phyloP scores from a whole-genome alignment of 2,113 vertebrate species.

The Peromyscus californicus region DNA sequence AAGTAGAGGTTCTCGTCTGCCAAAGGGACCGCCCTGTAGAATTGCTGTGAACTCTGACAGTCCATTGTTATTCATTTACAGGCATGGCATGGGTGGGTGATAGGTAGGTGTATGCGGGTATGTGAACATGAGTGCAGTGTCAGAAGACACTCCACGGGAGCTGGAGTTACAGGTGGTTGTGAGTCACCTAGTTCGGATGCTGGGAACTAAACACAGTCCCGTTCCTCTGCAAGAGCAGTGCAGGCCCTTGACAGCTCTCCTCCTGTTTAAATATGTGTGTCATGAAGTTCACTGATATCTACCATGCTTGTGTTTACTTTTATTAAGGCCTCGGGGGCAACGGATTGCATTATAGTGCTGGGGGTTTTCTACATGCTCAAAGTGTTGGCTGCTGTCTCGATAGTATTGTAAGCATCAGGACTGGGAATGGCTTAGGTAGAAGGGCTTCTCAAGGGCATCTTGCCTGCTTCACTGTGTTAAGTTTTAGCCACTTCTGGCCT shows the following conservation, averaged over 20 bases:
- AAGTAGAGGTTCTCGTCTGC: not conserved
- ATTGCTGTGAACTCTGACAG: not conserved
- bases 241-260: too few relatives aligned
- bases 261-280: constrained; percentile 6
- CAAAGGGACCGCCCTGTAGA: not conserved
- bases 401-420: not conserved
- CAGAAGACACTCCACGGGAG: too few relatives aligned
- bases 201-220: too few relatives aligned
- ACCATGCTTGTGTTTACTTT: not conserved
- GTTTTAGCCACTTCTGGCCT: not conserved
- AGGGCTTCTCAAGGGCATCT: not conserved
- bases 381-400: not conserved
- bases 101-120: fast-evolving
- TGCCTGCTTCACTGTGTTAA: not conserved
- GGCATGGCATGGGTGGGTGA: not conserved
- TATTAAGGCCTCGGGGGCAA: not conserved
- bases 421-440: not conserved
- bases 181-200: not conserved
- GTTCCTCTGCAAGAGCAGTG: not conserved
- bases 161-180: not conserved
- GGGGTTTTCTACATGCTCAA: not conserved
- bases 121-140: not conserved
- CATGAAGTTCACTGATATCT: not conserved
- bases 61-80: not conserved
- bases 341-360: not conserved